Evolutionary conservation across 1,140 invertebrate species (phyloP), one percentile per base, ranked within the genome.

Genomic region (Bombus breviceps): DNA sequence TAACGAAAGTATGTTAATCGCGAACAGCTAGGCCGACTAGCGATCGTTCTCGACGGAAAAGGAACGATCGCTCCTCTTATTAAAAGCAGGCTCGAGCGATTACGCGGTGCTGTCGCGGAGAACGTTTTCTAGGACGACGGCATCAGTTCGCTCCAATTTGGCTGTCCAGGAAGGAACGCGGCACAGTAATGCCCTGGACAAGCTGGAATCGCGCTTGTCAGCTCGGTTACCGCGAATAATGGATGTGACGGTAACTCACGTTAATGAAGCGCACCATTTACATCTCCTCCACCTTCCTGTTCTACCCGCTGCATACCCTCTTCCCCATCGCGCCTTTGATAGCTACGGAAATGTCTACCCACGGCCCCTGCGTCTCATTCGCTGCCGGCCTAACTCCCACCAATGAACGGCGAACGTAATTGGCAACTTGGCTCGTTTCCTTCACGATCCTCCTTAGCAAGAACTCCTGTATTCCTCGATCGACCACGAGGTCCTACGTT

Each of bases 201-300:
- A 84, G 75, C 77, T 80, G 89, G 89, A 90, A 90, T 86, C 89
- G 89, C 88, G 88, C 90, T 91, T 91, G 91, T 90, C 89, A 82
- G 86, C 86, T 91, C 79, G 90, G 89, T 92, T 92, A 90, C 90
- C 88, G 82, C 83, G 92, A 92, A 92, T 92, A 92, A 92, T 92
- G 57, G 32, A 88, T 86, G 83, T n/a, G 86, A 76, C 83, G 87
- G 85, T 89, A 92, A 92, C 92, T 92, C 92, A 89, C 89, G 89
- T 92, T 92, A 92, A 92, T 92, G 91, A 92, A 92, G 90, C 92
- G 88, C 88, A 86, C 90, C 91, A 88, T 92, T 92, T 91, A 91
- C 89, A 91, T 92, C 89, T 92, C 88, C 88, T 89, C 81, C 81
- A 68, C 76, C 76, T 47, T 71, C 47, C 37, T 62, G 34, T 43